Percentiles rank a stretch among this genome's conserved stretches.
Evolutionary conservation across 2,113 vertebrate genomes (phyloP).

Genomic region (Condylura cristata): DNA sequence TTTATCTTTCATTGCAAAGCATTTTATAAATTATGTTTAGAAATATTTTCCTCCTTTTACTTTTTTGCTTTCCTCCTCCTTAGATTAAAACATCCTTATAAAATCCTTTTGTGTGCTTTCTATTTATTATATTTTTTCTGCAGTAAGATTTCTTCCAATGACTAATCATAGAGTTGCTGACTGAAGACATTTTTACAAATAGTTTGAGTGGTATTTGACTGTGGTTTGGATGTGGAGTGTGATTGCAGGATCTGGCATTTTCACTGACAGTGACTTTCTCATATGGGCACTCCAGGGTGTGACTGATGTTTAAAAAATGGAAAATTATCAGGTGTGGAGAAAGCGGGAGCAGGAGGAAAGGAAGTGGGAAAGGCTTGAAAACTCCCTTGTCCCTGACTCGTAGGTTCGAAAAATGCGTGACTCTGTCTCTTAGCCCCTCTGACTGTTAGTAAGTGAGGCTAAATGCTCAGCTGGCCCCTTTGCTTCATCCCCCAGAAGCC

Average conservation of each 20-base stretch:
- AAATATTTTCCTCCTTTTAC: conserved; percentile 18
- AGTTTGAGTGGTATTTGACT: not conserved
- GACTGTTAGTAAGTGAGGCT: not conserved
- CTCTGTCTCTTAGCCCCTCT: not conserved
- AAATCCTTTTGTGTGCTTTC: not conserved
- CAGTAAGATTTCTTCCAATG: not conserved
- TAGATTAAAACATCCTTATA: not conserved
- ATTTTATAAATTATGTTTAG: not conserved
- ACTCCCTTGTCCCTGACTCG: not conserved
- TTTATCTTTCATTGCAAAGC: not conserved
- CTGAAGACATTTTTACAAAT: not conserved
- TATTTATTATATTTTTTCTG: conserved; percentile 20
- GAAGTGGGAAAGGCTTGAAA: not conserved
- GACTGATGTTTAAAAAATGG: conserved; percentile 18
- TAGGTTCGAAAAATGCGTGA: not conserved
- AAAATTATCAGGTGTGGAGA: not conserved
- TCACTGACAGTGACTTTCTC: conserved; percentile 1
- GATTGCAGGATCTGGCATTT: not conserved
- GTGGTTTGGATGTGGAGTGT: not conserved
- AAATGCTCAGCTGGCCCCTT: not conserved
- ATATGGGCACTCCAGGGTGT: not conserved
- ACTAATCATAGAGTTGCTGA: not conserved
- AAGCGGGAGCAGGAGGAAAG: not conserved
- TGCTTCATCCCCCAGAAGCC: not conserved
- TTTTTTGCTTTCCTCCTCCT: not conserved